Percentiles rank a stretch among this genome's conserved stretches.
These are phyloP conservation scores for Pogonognathellus flavescens DNA, from an alignment of 1,140 invertebrate genomes.

Conservation along the genomic window DNA sequence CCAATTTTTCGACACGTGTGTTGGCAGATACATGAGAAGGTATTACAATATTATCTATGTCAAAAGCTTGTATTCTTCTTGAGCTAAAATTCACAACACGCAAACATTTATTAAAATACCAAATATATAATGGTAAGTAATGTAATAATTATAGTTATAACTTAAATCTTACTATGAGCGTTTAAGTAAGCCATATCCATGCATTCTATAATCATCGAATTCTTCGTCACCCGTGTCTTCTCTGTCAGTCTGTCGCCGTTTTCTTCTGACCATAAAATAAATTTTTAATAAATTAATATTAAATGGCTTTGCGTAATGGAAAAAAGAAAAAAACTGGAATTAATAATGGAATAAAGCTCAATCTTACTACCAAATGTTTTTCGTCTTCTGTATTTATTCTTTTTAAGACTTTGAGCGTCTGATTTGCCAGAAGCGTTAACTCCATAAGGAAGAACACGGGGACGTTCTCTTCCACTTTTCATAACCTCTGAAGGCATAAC, in stretches of 20 bases:
- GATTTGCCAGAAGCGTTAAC: not conserved
- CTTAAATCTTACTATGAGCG: not conserved
- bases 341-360: too few species aligned
- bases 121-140: too few species aligned
- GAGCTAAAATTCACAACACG: not conserved
- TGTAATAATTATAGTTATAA: too few species aligned
- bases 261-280: not conserved
- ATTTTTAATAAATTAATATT: too few species aligned
- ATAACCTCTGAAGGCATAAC: not conserved
- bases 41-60: slow-evolving; percentile 7
- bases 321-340: too few species aligned
- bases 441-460: not conserved
- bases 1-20: not conserved
- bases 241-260: not conserved
- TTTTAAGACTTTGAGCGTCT: not conserved
- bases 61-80: not conserved
- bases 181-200: not conserved
- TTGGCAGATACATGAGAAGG: not conserved
- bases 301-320: too few species aligned
- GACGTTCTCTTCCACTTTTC: not conserved
- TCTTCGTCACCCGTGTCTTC: not conserved
- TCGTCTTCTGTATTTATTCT: not conserved
- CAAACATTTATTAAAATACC: not conserved
- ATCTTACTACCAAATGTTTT: not conserved
- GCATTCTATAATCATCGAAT: not conserved